phyloP scores from a whole-genome alignment of 2,888 invertebrate genomes.

The Druceiella hillmani region DNA sequence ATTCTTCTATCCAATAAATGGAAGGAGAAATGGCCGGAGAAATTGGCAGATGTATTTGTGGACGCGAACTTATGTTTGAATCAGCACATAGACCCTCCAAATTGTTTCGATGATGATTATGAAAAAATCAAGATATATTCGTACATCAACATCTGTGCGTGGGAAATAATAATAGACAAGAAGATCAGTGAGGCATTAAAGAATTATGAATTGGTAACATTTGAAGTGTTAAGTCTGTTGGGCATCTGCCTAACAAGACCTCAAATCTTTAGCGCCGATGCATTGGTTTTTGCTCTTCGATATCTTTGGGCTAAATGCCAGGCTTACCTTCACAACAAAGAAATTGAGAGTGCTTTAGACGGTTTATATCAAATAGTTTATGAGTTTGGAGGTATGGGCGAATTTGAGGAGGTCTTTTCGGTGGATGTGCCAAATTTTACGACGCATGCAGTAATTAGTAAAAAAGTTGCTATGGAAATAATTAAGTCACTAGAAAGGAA shows the following conservation, averaged over 20 bases:
- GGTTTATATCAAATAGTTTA: slow-evolving; percentile 39
- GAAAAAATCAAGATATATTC: slow-evolving; percentile 36
- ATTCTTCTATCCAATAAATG: slow-evolving; percentile 55
- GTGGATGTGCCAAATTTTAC: slow-evolving; percentile 38
- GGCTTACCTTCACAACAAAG: slow-evolving; percentile 38
- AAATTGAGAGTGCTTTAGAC: slow-evolving; percentile 40
- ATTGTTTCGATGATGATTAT: slow-evolving; percentile 35
- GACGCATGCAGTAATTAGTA: slow-evolving; percentile 37
- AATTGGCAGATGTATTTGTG: slow-evolving; percentile 52
- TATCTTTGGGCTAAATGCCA: slow-evolving; percentile 45
- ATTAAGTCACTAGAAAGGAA: slow-evolving; percentile 46
- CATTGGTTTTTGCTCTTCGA: slow-evolving; percentile 37
- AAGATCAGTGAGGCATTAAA: slow-evolving; percentile 31
- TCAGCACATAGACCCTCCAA: slow-evolving; percentile 41
- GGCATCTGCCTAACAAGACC: slow-evolving; percentile 32
- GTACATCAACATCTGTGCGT: slow-evolving; percentile 37
- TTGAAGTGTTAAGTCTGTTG: slow-evolving; percentile 38
- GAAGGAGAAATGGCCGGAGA: slow-evolving; percentile 60
- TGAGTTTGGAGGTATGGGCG: slow-evolving; percentile 45
- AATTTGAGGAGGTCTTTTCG: slow-evolving; percentile 33
- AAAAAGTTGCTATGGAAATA: slow-evolving; percentile 34
- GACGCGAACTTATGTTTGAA: slow-evolving; percentile 54
- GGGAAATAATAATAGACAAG: slow-evolving; percentile 41
- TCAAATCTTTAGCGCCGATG: slow-evolving; percentile 35
- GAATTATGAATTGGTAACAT: slow-evolving; percentile 34